Evolutionary conservation across 2,888 invertebrate species (phyloP), one percentile per base, ranked within the genome.

Genomic region (Cheilosia grossa): DNA sequence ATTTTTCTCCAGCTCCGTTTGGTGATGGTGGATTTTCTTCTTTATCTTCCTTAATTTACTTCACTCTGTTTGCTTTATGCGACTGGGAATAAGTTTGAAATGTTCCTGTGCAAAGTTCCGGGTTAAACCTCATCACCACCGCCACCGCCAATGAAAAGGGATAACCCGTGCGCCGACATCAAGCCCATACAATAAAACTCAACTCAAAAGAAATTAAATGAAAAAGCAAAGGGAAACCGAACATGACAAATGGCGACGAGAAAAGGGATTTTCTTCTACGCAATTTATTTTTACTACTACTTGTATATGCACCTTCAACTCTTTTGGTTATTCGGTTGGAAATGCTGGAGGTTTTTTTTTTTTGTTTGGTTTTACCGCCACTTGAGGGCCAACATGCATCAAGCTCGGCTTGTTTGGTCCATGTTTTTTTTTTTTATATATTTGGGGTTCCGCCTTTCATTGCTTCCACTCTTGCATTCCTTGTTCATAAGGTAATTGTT

Each of bases 1-100:
- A 90, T 90, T 90, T 90, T 88, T 88, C 87, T 63, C 42, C 59
- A 49, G 27, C 51, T 63, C 21, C 21, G 54, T 51, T 61, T 70
- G 56, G 15, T 54, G 37, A 10, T 21, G 37, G 15, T 21, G 27
- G 44, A 53, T 66, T 61, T 54, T 21, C 49, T 66, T 3, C 56
- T 21, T 21, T 21, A 21, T 37, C 47, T 30, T 66, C 21, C 64
- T 42, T 63, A 63, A 82, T 78, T 82, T 73, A 67, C 78, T 78
- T 58, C 67, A 56, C 54, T 69, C 72, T 78, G 72, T 72, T 77
- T 82, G 77, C 24, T 72, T 37, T 67, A 44, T 74, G 47, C 40
- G 33, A 53, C 33, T 53, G 64, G 63, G 40, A 69, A 75, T 58
- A 47, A 70, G 64, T 56, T 47, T 21, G 27, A 56, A 67, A 67